These are phyloP conservation scores for Pachypanchax playfairii DNA, from an alignment of 2,113 vertebrate genomes.

Conservation along the genomic window DNA sequence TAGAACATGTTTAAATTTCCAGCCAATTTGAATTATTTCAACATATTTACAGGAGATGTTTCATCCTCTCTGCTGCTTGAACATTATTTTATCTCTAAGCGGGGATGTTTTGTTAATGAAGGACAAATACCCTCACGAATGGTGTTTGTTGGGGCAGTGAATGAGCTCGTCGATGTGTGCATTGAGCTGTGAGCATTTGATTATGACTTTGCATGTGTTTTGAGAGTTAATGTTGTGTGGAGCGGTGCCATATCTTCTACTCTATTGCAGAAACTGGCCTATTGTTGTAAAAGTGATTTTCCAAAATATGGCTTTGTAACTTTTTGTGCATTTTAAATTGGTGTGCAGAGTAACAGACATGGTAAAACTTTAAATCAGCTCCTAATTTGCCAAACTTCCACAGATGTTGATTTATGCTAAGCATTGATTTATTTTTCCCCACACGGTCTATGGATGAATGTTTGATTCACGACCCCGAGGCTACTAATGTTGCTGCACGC, in stretches of 20 bases:
- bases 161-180: not conserved
- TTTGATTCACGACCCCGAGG: slow-evolving; percentile 39
- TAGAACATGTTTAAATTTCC: not conserved
- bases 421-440: slow-evolving; percentile 41
- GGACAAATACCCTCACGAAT: not conserved
- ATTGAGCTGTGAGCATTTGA: not conserved
- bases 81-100: not conserved
- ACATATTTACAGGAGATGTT: slow-evolving; percentile 19
- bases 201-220: slow-evolving; percentile 18
- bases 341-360: not conserved
- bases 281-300: slow-evolving; percentile 50
- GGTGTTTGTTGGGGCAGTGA: not conserved
- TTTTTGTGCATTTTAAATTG: slow-evolving; percentile 20
- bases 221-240: slow-evolving; percentile 49
- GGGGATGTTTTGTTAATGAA: not conserved
- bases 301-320: slow-evolving; percentile 48
- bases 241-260: slow-evolving; percentile 35
- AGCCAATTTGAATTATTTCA: slow-evolving; percentile 41
- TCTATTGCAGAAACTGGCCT: slow-evolving; percentile 46
- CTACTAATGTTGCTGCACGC: slow-evolving; percentile 32
- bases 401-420: slow-evolving; percentile 51
- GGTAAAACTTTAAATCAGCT: slow-evolving; percentile 15
- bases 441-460: slow-evolving; percentile 24
- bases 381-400: slow-evolving; percentile 15
- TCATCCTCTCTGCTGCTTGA: not conserved